Conservation (phyloP, 2,888 invertebrate species). For the Lasioglossum marginatum region DNA sequence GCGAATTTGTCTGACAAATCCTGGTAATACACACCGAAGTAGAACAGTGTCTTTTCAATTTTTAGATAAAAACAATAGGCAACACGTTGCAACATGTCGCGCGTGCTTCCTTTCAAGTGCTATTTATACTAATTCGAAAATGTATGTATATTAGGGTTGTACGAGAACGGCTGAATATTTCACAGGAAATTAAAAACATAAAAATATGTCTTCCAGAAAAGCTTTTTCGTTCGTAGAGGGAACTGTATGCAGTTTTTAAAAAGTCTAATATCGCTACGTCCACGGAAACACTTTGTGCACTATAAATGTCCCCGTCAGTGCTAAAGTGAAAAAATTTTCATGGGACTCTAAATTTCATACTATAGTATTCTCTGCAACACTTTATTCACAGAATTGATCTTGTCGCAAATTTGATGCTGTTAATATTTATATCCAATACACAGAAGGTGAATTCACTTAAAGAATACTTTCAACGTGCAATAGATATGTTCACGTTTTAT, state of each 20-base stretch:
- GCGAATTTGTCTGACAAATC: neutral
- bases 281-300: neutral
- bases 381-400: neutral
- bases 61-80: neutral
- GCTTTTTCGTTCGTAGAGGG: neutral
- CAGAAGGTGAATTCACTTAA: neutral
- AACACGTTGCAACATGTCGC: neutral
- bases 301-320: neutral
- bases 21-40: neutral
- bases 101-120: neutral
- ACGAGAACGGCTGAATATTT: neutral
- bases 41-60: neutral
- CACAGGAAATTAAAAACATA: neutral
- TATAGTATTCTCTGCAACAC: neutral
- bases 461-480: conserved; percentile 32
- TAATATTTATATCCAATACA: neutral
- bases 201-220: neutral
- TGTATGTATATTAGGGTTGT: neutral
- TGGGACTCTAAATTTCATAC: neutral
- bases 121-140: neutral
- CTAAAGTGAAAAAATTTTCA: neutral
- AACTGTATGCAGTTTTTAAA: neutral
- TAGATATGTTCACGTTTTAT: conserved; percentile 36
- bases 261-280: neutral
- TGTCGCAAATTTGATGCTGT: neutral